Conservation (phyloP, 1,140 invertebrate species). For the Drosophila rhopaloa region DNA sequence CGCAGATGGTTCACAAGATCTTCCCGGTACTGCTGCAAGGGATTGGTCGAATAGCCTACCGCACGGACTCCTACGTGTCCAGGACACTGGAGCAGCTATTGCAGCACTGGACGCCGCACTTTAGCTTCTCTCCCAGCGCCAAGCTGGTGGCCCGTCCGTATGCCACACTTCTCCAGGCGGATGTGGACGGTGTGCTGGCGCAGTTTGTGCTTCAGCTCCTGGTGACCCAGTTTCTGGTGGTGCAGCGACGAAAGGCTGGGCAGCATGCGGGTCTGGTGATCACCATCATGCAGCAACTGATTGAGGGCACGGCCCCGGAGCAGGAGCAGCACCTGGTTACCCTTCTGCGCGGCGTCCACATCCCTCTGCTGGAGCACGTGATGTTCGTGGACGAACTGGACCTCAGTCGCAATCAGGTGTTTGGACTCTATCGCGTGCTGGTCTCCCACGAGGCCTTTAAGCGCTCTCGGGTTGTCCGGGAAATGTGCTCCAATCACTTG, state of each 20-base stretch:
- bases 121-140: slow-evolving; percentile 56
- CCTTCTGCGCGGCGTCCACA: slow-evolving; percentile 52
- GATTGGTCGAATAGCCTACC: slow-evolving; percentile 72
- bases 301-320: slow-evolving; percentile 14
- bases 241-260: slow-evolving; percentile 73
- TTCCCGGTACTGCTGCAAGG: slow-evolving; percentile 81
- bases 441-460: slow-evolving; percentile 35
- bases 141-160: slow-evolving; percentile 72
- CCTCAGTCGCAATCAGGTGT: slow-evolving; percentile 61
- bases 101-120: slow-evolving; percentile 79
- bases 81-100: slow-evolving; percentile 75
- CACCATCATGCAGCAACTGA: slow-evolving; percentile 65
- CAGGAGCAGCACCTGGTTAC: slow-evolving; percentile 46
- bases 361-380: slow-evolving; percentile 70
- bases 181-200: slow-evolving; percentile 52
- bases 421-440: slow-evolving; percentile 57
- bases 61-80: slow-evolving; percentile 67
- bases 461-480: slow-evolving; percentile 7
- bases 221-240: slow-evolving; percentile 60
- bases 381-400: slow-evolving; percentile 83
- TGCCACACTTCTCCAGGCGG: slow-evolving; percentile 57
- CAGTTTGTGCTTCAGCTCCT: slow-evolving; percentile 68
- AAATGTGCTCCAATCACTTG: slow-evolving; percentile 49
- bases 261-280: slow-evolving; percentile 63
- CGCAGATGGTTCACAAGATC: slow-evolving; percentile 77